A percentile compares a stretch with the other conserved stretches of the same genome.
Conservation (phyloP, 2,797 vertebrate species). For the Melanitta fusca region DNA sequence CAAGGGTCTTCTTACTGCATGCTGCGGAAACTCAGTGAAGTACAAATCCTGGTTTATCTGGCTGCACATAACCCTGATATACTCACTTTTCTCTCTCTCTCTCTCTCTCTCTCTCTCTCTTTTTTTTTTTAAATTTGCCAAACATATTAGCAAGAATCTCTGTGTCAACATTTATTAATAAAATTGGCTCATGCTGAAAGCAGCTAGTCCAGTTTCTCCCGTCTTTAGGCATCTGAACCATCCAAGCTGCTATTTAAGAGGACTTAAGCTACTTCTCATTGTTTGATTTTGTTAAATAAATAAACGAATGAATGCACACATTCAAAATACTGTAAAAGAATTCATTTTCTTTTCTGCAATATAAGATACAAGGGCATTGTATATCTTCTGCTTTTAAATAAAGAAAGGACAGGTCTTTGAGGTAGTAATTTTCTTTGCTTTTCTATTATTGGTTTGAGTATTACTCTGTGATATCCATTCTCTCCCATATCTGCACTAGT, state of each 20-base stretch:
- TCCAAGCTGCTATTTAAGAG: neutral
- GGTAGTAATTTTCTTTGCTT: neutral
- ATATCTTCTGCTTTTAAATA: neutral
- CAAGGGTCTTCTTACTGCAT: neutral
- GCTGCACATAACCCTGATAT: neutral
- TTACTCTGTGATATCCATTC: neutral
- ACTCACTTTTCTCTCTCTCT: neutral
- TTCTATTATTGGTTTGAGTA: neutral
- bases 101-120: neutral
- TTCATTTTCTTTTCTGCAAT: neutral
- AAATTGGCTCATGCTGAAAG: neutral
- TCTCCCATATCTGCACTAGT: neutral
- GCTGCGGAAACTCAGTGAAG: neutral
- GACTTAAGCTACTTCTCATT: neutral
- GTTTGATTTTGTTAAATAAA: neutral
- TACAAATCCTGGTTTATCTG: neutral
- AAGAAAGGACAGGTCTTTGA: neutral
- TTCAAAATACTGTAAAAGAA: neutral
- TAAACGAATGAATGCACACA: neutral
- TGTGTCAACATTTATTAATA: slow-evolving; percentile 2
- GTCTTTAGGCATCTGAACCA: neutral
- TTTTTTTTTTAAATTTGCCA: slow-evolving; percentile 25
- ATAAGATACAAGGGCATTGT: neutral
- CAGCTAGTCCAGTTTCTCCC: neutral
- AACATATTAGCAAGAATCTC: neutral